Conservation (phyloP, 2,888 invertebrate species). For the Dione juno region DNA sequence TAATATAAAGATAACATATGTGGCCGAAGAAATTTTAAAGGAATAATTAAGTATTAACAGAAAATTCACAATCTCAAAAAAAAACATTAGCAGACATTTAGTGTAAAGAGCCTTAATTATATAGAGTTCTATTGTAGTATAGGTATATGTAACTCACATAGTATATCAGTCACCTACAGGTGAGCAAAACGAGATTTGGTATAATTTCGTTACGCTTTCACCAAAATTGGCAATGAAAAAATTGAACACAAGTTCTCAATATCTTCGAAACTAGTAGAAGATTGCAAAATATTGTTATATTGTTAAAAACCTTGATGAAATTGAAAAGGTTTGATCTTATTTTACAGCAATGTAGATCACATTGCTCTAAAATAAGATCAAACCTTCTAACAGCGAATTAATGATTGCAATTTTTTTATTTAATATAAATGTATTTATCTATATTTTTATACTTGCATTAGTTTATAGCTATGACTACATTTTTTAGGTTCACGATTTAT, state of each 20-base stretch:
- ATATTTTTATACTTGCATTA: too few species aligned
- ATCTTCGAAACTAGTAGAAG: constrained; percentile 35
- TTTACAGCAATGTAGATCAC: constrained; percentile 1
- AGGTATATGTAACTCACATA: constrained; percentile 27
- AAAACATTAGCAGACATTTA: neutral
- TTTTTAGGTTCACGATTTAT: too few species aligned
- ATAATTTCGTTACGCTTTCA: constrained; percentile 44
- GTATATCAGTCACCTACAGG: constrained; percentile 15
- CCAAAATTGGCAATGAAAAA: constrained; percentile 45
- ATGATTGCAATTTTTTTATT: neutral
- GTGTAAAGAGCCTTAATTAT: neutral
- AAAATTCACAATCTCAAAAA: neutral
- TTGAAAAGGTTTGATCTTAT: neutral
- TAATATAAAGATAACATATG: too few species aligned
- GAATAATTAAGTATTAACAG: neutral
- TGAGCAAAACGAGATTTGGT: constrained; percentile 32
- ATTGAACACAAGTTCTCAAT: constrained; percentile 37
- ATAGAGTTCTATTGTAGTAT: neutral
- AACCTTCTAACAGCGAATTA: neutral
- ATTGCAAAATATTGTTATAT: constrained; percentile 39
- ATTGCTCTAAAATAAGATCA: too few species aligned
- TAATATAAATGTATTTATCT: neutral
- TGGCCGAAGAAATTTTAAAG: neutral
- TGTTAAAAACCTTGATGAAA: constrained; percentile 15
- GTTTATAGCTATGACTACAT: too few species aligned